phyloP scores from a whole-genome alignment of 2,113 vertebrate species.

The Corvus hawaiiensis region DNA sequence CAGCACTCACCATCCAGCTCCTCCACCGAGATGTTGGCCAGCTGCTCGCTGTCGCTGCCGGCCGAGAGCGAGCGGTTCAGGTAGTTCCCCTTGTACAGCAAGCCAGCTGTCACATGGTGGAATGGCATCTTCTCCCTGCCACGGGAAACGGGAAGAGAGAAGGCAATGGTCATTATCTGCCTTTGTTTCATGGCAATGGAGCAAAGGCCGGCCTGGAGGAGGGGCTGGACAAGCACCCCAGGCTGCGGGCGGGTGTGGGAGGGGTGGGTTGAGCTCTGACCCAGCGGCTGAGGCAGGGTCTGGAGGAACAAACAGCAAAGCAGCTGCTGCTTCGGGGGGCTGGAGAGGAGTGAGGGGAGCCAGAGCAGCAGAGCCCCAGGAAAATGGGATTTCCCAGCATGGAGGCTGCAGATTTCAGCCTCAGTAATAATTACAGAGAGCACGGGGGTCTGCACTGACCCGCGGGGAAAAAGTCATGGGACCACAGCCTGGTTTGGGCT shows the following conservation, averaged over 20 bases:
- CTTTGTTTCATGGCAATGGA: neutral
- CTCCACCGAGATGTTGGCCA: conserved; percentile 94
- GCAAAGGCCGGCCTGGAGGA: neutral
- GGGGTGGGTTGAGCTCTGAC: neutral
- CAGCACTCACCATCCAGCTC: conserved; percentile 89
- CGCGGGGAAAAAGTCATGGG: neutral
- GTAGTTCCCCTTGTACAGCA: conserved; percentile 98
- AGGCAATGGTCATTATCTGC: neutral
- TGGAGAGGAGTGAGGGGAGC: neutral
- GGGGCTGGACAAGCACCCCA: neutral
- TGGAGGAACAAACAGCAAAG: neutral
- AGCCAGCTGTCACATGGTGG: conserved; percentile 95
- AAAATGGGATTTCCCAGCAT: neutral
- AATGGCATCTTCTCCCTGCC: conserved; percentile 98
- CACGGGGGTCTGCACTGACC: neutral
- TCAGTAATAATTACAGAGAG: neutral
- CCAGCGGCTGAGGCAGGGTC: neutral
- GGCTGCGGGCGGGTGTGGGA: neutral
- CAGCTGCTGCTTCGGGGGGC: neutral
- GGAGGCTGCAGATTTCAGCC: neutral
- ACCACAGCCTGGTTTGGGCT: neutral
- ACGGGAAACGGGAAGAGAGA: neutral
- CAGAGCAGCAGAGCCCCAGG: neutral
- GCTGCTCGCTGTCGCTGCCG: conserved; percentile 90
- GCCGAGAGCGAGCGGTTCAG: conserved; percentile 93